phyloP scores from a whole-genome alignment of 2,797 vertebrate species.

The Pangasius larnaudii region DNA sequence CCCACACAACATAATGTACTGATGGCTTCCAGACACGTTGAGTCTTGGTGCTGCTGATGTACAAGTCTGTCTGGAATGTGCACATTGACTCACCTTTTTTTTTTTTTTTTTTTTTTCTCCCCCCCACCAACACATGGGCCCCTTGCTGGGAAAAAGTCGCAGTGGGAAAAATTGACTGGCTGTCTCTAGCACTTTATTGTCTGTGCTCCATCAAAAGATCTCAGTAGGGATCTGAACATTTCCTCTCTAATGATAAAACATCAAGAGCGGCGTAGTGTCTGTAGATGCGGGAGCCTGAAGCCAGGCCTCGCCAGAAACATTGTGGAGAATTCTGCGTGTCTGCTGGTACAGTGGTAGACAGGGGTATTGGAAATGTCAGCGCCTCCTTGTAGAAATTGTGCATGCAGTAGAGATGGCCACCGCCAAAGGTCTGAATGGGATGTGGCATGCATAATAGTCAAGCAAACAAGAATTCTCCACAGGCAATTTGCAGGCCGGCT shows the following conservation, averaged over 20 bases:
- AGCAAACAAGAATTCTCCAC: slow-evolving; percentile 79
- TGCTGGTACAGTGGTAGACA: slow-evolving; percentile 73
- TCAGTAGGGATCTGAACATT: slow-evolving; percentile 82
- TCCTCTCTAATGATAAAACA: slow-evolving; percentile 80
- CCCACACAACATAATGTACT: slow-evolving; percentile 69
- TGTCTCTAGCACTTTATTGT: slow-evolving; percentile 78
- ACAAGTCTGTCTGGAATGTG: slow-evolving; percentile 68
- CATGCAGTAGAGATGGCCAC: slow-evolving; percentile 78
- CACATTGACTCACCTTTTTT: slow-evolving; percentile 60
- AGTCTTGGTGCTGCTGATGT: slow-evolving; percentile 64
- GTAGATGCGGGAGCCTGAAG: slow-evolving; percentile 66
- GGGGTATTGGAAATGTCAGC: slow-evolving; percentile 81
- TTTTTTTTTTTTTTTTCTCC: not conserved
- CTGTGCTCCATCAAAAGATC: slow-evolving; percentile 77
- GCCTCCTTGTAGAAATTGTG: slow-evolving; percentile 76
- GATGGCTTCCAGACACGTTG: slow-evolving; percentile 68
- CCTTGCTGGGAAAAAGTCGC: slow-evolving; percentile 70
- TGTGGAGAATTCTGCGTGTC: slow-evolving; percentile 71
- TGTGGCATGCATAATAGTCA: slow-evolving; percentile 82
- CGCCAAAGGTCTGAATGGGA: slow-evolving; percentile 78
- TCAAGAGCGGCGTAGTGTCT: slow-evolving; percentile 81
- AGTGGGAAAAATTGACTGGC: slow-evolving; percentile 78
- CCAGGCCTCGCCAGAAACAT: slow-evolving; percentile 68
- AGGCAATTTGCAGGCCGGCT: slow-evolving; percentile 81
- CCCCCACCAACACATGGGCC: slow-evolving; percentile 67